A percentile compares a stretch with the other conserved stretches of the same genome.
Evolutionary conservation across 1,140 invertebrate species (phyloP).

Genomic region (Drosophila biarmipes): DNA sequence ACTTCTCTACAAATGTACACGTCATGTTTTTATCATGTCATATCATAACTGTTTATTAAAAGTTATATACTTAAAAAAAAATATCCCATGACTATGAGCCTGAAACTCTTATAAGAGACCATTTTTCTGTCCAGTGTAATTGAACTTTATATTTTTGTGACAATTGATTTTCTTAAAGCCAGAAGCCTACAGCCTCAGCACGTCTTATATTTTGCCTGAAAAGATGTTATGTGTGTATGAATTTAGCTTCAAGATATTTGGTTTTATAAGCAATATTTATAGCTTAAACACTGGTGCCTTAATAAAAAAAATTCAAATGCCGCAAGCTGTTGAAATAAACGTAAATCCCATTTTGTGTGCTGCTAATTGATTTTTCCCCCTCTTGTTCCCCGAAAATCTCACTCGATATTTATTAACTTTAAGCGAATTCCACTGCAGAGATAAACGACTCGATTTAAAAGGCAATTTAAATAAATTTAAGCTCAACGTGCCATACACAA

Average conservation of each 20-base stretch:
- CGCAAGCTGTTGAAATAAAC: not conserved
- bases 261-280: not conserved
- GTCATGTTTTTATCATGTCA: no score
- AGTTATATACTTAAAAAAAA: no score
- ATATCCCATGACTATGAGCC: no score
- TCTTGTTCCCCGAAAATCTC: not conserved
- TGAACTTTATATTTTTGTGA: not conserved
- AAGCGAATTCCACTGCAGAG: not conserved
- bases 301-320: not conserved
- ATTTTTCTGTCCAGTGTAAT: not conserved
- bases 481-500: not conserved
- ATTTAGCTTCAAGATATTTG: not conserved
- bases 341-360: not conserved
- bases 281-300: not conserved
- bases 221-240: not conserved
- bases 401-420: not conserved
- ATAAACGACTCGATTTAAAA: conserved; percentile 1
- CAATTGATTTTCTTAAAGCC: not conserved
- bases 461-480: conserved; percentile 23
- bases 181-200: not conserved
- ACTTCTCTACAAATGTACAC: no score
- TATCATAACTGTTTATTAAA: no score
- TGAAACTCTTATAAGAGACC: not conserved
- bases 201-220: not conserved
- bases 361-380: not conserved